Evolutionary conservation across 2,797 vertebrate genomes (phyloP), one percentile per base, ranked within the genome.

Genomic region (Karalla daura): DNA sequence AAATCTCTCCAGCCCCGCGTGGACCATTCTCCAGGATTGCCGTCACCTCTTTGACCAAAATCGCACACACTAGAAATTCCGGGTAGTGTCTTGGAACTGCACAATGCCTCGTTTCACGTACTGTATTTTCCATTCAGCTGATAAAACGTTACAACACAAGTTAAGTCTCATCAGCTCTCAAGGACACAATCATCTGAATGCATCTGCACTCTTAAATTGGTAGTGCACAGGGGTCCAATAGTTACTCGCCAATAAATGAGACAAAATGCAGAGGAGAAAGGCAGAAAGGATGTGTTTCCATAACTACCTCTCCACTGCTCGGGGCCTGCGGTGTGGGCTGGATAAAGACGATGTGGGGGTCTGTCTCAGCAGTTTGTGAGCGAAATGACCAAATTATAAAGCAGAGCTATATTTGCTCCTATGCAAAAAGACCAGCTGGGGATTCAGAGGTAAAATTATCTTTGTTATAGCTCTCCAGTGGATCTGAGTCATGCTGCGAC

Each of bases 121-220:
- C 50, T 33, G 8, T 46, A n/a, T n/a, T 18, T 27, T 59, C 27
- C 3, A 4, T 40, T 28, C 21, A 27, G 60, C 74, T 47, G 4
- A 59, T 45, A 36, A 24, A 55, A 60, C 27, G 13, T 65, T 65
- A 69, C 24, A 66, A 45, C 63, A 25, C 5, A 33, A 49, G 37
- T 43, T 32, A 46, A 28, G 41, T 40, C 41, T 70, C 55, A 69
- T 74, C 54, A 46, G 21, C 32, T 47, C 8, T 44, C 23, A 74
- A 75, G 59, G 47, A 67, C 65, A 40, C 40, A 60, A 43, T 23
- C 3, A 58, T 65, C 41, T 65, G 17, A 44, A 30, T 49, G 37
- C 23, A 53, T 14, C 39, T 47, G n/a, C 28, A 39, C n/a, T 63
- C 40, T 65, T n/a, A 35, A 33, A 47, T 35, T 27, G 35, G 32